Conservation (phyloP, 2,888 invertebrate species). For the Colletes collaris region DNA sequence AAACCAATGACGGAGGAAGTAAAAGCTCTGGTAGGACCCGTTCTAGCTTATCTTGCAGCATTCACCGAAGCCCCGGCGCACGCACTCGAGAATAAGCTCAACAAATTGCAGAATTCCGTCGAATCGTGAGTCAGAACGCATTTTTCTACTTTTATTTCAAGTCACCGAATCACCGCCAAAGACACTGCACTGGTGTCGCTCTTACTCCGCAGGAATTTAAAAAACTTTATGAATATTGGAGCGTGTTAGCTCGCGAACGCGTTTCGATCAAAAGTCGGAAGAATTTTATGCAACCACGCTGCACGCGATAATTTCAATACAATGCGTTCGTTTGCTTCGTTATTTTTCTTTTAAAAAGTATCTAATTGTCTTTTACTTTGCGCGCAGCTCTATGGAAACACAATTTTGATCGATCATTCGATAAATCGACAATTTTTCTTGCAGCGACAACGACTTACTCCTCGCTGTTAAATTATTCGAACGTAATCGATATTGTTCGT, state of each 20-base stretch:
- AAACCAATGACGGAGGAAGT: constrained; percentile 88
- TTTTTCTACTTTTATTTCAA: constrained; percentile 18
- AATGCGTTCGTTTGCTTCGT: too few species aligned
- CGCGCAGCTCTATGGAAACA: too few species aligned
- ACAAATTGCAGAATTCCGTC: constrained; percentile 88
- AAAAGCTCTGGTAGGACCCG: constrained; percentile 87
- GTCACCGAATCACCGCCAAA: constrained; percentile 14
- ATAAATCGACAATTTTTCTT: too few species aligned
- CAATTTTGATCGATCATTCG: too few species aligned
- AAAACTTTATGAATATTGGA: too few species aligned
- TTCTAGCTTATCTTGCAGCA: constrained; percentile 88
- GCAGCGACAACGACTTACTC: too few species aligned
- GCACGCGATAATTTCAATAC: too few species aligned
- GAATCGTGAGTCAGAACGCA: constrained; percentile 84
- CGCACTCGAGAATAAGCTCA: constrained; percentile 88
- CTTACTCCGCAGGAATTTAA: not conserved
- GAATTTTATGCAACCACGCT: too few species aligned
- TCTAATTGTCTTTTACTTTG: too few species aligned
- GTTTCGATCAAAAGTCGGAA: too few species aligned
- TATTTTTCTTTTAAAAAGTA: too few species aligned
- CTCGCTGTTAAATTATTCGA: not conserved
- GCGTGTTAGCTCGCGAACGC: too few species aligned
- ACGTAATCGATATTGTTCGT: not conserved
- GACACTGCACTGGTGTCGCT: constrained; percentile 30
- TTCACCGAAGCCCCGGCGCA: constrained; percentile 88